These are phyloP conservation scores for Eleutherodactylus coqui DNA, from an alignment of 2,797 vertebrate genomes.

Conservation along the genomic window DNA sequence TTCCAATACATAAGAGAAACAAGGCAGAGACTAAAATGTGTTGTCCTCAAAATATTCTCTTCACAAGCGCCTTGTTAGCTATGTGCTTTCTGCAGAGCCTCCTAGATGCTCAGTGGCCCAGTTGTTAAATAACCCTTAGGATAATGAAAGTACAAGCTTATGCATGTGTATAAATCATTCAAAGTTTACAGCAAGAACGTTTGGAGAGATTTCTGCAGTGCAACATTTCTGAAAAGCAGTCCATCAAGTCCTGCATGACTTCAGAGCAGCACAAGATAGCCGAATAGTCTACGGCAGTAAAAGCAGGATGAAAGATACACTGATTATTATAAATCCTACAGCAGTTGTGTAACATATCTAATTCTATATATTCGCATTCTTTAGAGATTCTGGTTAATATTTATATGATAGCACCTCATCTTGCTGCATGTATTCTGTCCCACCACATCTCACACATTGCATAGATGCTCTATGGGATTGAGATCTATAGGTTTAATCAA, in stretches of 20 bases:
- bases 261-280: not conserved
- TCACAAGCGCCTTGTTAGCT: not conserved
- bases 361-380: too few relatives aligned
- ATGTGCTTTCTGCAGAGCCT: not conserved
- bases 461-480: not conserved
- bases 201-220: conserved; percentile 13
- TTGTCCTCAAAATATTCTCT: not conserved
- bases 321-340: not conserved
- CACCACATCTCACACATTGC: too few relatives aligned
- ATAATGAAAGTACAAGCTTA: conserved; percentile 45
- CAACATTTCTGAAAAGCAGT: conserved; percentile 10
- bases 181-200: conserved; percentile 20
- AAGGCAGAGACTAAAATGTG: not conserved
- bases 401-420: not conserved
- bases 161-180: conserved; percentile 45
- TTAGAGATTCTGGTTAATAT: not conserved
- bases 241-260: not conserved
- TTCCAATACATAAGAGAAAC: conserved; percentile 14
- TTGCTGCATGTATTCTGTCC: not conserved
- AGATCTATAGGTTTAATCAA: not conserved
- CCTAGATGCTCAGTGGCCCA: conserved; percentile 47
- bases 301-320: not conserved
- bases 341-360: not conserved
- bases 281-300: not conserved
- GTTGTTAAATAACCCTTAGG: conserved; percentile 47